These are phyloP conservation scores for Buceros bicornis DNA, from an alignment of 2,797 vertebrate species.

Conservation along the genomic window DNA sequence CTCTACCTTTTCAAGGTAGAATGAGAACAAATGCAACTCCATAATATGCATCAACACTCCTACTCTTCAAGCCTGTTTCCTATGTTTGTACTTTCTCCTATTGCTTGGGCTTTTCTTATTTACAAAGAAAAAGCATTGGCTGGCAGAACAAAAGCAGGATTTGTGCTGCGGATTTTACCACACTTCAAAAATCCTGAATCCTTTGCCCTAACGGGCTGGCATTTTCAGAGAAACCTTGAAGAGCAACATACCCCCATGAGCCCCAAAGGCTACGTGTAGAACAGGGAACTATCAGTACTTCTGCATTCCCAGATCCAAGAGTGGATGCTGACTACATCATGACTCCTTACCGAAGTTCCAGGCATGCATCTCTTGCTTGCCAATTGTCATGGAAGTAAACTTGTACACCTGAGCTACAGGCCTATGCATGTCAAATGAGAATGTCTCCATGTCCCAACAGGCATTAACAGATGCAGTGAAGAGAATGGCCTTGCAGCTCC, in stretches of 20 bases:
- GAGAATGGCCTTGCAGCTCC: not conserved
- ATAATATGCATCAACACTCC: accelerated
- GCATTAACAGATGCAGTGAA: not conserved
- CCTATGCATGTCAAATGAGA: not conserved
- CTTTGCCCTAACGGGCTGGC: not conserved
- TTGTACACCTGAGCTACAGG: not conserved
- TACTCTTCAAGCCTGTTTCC: not conserved
- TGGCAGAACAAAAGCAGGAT: not conserved
- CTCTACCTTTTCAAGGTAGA: not conserved
- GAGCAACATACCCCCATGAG: not conserved
- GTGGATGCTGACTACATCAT: not conserved
- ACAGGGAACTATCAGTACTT: not conserved
- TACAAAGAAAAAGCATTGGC: not conserved
- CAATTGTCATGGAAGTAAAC: not conserved
- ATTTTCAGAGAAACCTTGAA: not conserved
- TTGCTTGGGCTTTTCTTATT: not conserved
- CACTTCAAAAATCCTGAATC: not conserved
- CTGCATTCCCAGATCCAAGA: not conserved
- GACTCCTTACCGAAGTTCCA: not conserved
- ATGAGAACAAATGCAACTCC: not conserved
- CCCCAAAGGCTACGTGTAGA: not conserved
- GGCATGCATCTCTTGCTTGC: not conserved
- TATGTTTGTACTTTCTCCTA: not conserved
- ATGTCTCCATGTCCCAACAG: not conserved
- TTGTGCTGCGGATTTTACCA: not conserved